A percentile compares a stretch with the other conserved stretches of the same genome.
phyloP scores from a whole-genome alignment of 2,113 vertebrate genomes.

The Apaloderma vittatum region DNA sequence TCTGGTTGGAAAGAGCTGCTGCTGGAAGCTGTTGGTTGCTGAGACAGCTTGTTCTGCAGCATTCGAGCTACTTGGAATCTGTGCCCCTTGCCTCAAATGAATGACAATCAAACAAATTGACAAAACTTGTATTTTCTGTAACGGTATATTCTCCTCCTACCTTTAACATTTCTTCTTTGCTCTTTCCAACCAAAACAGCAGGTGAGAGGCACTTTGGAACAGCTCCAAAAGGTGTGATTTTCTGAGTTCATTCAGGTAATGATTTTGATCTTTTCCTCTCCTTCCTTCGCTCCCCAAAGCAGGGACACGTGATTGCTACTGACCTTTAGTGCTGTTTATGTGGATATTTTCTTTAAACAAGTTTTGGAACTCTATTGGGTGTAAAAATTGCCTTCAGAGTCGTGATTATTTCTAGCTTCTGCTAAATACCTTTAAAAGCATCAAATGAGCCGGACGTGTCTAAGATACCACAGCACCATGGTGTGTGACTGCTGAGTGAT shows the following conservation, averaged over 20 bases:
- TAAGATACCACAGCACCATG: not conserved
- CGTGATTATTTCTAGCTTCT: not conserved
- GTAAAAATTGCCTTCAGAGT: not conserved
- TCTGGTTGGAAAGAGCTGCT: not conserved
- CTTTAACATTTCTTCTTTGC: not conserved
- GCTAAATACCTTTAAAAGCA: not conserved
- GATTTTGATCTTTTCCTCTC: not conserved
- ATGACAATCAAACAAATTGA: not conserved
- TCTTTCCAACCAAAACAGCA: not conserved
- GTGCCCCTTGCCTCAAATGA: not conserved
- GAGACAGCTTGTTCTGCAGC: not conserved
- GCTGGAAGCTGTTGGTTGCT: not conserved
- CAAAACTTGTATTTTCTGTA: not conserved
- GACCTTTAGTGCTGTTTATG: not conserved
- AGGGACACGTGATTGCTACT: not conserved
- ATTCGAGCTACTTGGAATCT: not conserved
- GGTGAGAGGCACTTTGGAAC: not conserved
- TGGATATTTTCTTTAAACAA: not conserved
- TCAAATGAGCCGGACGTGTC: not conserved
- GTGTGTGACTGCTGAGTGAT: not conserved
- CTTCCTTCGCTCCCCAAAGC: not conserved
- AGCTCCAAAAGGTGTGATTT: not conserved
- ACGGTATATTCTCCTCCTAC: not conserved
- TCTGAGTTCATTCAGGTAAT: not conserved
- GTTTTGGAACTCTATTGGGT: not conserved